Evolutionary conservation across 1,140 invertebrate genomes (phyloP).

Genomic region (Papilio polytes): DNA sequence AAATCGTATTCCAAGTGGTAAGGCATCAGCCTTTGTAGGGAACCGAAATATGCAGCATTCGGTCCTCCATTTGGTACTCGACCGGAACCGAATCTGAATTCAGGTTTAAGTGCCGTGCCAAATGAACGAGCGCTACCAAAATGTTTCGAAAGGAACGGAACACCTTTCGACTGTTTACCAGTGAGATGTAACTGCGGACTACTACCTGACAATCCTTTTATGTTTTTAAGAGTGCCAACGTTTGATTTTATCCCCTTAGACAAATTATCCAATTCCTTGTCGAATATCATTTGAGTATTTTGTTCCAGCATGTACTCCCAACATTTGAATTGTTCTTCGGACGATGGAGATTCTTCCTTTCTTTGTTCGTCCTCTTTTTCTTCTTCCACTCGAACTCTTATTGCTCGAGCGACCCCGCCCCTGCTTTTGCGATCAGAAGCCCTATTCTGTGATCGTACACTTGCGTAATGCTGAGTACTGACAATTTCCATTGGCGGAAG

Average conservation of each 20-base stretch:
- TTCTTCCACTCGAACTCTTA: slow-evolving; percentile 84
- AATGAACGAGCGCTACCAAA: slow-evolving; percentile 91
- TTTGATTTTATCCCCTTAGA: slow-evolving; percentile 86
- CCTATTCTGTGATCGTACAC: slow-evolving; percentile 70
- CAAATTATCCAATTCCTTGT: slow-evolving; percentile 93
- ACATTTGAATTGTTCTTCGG: slow-evolving; percentile 95
- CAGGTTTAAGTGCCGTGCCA: slow-evolving; percentile 72
- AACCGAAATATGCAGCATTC: slow-evolving; percentile 94
- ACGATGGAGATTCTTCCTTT: slow-evolving; percentile 73
- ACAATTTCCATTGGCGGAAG: slow-evolving; percentile 80
- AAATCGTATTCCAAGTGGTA: slow-evolving; percentile 94
- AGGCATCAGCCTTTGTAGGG: slow-evolving; percentile 91
- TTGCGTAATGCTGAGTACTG: slow-evolving; percentile 76
- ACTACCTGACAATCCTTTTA: slow-evolving; percentile 84
- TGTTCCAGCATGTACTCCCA: slow-evolving; percentile 97
- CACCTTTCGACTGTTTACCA: slow-evolving; percentile 77
- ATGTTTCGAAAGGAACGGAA: slow-evolving; percentile 88
- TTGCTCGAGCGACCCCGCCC: slow-evolving; percentile 85
- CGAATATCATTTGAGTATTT: slow-evolving; percentile 94
- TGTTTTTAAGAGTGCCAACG: slow-evolving; percentile 76
- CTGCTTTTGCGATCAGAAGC: slow-evolving; percentile 84
- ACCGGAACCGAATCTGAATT: slow-evolving; percentile 79
- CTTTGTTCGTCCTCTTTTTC: slow-evolving; percentile 87
- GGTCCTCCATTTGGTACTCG: slow-evolving; percentile 87
- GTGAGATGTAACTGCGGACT: slow-evolving; percentile 84